These are phyloP conservation scores for Megaceryle torquata DNA, from an alignment of 2,113 vertebrate species.

Conservation along the genomic window DNA sequence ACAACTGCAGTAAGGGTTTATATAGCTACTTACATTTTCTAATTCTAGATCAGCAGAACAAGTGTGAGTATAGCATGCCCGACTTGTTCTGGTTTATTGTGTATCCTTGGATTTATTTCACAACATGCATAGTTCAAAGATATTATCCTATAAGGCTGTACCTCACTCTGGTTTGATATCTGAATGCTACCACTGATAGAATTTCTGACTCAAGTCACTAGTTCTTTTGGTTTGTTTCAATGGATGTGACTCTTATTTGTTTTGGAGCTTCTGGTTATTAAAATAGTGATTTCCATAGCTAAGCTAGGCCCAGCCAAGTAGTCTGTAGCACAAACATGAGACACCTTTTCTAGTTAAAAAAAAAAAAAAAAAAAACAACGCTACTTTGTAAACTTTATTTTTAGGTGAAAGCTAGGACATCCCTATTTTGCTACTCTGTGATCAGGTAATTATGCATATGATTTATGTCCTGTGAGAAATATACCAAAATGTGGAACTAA, in stretches of 20 bases:
- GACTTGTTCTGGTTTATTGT: background rate
- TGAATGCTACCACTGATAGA: background rate
- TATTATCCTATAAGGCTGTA: background rate
- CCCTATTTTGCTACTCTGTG: background rate
- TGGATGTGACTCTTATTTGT: background rate
- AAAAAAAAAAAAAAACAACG: background rate
- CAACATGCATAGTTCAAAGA: background rate
- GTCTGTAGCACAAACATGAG: background rate
- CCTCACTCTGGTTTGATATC: background rate
- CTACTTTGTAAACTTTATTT: background rate
- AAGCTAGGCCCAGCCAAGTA: background rate
- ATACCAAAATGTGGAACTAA: background rate
- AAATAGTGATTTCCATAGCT: background rate
- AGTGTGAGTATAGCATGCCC: background rate
- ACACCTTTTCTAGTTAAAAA: background rate
- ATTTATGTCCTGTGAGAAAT: background rate
- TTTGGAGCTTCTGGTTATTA: background rate
- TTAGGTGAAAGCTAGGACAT: background rate
- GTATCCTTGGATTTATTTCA: background rate
- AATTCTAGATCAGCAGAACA: background rate
- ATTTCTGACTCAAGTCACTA: background rate
- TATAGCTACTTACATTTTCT: background rate
- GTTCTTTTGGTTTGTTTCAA: background rate
- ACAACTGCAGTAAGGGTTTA: background rate
- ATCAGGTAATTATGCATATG: background rate